Conservation (phyloP, 2,888 invertebrate genomes). For the Ophioninae sp. region DNA sequence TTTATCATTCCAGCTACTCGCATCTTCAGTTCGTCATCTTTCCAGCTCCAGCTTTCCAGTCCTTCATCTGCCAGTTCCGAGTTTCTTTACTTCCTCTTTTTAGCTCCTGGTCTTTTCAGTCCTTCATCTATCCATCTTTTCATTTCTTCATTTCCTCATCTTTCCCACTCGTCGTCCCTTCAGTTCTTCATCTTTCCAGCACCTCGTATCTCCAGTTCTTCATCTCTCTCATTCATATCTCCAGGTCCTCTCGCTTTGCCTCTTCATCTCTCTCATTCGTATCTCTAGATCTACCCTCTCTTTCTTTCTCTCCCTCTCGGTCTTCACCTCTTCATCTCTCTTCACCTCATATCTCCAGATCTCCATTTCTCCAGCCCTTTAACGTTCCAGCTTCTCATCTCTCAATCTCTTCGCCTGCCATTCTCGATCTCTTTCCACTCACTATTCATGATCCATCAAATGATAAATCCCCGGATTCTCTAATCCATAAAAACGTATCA, state of each 20-base stretch:
- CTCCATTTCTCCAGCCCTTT: too few species aligned
- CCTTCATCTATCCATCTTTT: neutral
- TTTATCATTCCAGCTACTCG: neutral
- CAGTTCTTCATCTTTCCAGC: neutral
- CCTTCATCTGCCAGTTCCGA: too few species aligned
- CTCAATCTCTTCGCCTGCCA: neutral
- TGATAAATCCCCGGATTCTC: constrained; percentile 79
- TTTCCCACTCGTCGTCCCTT: neutral
- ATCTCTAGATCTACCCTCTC: neutral
- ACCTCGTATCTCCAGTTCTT: neutral
- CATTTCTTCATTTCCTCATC: neutral
- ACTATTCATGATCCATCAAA: constrained; percentile 76
- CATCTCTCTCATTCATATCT: neutral
- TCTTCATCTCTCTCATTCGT: neutral
- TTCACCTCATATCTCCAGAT: too few species aligned
- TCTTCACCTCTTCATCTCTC: neutral
- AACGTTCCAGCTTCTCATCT: neutral
- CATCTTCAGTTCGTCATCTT: neutral
- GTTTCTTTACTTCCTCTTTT: too few species aligned
- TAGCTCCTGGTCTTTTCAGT: too few species aligned
- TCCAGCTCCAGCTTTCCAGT: neutral
- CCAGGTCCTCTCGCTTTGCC: neutral
- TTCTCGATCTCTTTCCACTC: constrained; percentile 12
- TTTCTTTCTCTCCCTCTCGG: neutral
- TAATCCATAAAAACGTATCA: constrained; percentile 80